Conservation (phyloP, 2,797 vertebrate species). For the Nyctalus aviator region DNA sequence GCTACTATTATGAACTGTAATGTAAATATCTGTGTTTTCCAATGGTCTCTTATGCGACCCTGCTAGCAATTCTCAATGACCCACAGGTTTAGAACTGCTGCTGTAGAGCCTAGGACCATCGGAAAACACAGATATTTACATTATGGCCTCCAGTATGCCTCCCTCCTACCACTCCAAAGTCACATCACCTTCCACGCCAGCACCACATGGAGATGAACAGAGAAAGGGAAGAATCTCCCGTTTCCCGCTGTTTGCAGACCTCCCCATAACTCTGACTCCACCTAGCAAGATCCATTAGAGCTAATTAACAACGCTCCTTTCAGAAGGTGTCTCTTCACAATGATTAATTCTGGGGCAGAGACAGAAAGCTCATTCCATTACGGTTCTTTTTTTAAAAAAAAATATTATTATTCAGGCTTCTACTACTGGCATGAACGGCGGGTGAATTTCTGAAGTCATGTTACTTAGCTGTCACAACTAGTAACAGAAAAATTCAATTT, state of each 20-base stretch:
- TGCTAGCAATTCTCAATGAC: no score
- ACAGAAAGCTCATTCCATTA: conserved; percentile 77
- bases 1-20: no score
- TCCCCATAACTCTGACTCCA: conserved; percentile 60
- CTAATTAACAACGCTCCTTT: conserved; percentile 74
- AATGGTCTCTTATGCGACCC: no score
- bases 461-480: conserved; percentile 81
- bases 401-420: conserved; percentile 80
- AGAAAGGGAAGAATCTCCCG: background rate
- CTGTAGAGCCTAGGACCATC: no score
- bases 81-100: no score
- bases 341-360: conserved; percentile 81
- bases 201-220: background rate
- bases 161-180: background rate
- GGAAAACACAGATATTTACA: no score
- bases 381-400: conserved; percentile 68
- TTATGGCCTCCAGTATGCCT: background rate
- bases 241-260: conserved; percentile 32
- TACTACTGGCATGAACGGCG: conserved; percentile 66
- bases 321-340: conserved; percentile 64
- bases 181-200: background rate
- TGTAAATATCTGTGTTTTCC: no score
- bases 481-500: conserved; percentile 79
- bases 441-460: conserved; percentile 81
- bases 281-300: conserved; percentile 73